These are phyloP conservation scores for Bombus superbus DNA, from an alignment of 1,140 invertebrate genomes.

Conservation along the genomic window DNA sequence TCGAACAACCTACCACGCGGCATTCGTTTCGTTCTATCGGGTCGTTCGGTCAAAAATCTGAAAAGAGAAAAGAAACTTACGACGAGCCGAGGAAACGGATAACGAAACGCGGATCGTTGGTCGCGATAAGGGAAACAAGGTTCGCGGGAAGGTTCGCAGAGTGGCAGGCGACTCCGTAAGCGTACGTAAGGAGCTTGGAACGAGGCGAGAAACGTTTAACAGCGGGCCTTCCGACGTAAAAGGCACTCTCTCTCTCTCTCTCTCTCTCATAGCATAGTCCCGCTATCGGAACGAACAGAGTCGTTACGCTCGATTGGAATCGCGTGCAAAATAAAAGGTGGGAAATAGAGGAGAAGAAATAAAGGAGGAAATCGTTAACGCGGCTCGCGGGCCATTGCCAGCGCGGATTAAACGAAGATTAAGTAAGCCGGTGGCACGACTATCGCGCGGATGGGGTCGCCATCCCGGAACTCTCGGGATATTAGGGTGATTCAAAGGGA, in stretches of 20 bases:
- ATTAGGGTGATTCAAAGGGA: not conserved
- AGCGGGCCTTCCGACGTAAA: not conserved
- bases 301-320: not conserved
- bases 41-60: no score
- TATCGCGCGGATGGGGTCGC: not conserved
- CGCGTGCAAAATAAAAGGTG: not conserved
- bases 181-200: not conserved
- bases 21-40: no score
- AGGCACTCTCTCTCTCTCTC: not conserved
- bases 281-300: not conserved
- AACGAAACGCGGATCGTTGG: not conserved
- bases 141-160: not conserved
- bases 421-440: not conserved
- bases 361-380: not conserved
- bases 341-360: not conserved
- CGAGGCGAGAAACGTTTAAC: not conserved
- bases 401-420: conserved; percentile 35
- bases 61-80: no score
- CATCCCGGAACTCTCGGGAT: not conserved
- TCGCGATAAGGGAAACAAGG: not conserved
- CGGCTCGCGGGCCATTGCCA: not conserved
- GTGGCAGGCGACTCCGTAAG: not conserved
- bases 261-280: not conserved
- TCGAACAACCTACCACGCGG: no score
- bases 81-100: not conserved